Evolutionary conservation across 2,888 invertebrate genomes (phyloP), one percentile per base, ranked within the genome.

Genomic region (Ormyrus rosae): DNA sequence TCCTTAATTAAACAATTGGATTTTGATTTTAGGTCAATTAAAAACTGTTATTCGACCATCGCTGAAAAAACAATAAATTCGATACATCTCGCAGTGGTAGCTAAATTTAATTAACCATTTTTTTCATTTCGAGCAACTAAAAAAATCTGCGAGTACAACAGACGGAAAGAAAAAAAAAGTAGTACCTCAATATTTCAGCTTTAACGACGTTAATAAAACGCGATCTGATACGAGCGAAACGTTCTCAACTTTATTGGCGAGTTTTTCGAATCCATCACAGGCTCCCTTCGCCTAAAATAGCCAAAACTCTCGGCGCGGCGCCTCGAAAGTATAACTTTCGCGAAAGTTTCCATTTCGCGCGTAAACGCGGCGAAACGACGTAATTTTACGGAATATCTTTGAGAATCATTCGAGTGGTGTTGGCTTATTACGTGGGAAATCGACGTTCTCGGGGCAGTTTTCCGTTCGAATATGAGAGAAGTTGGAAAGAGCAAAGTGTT

Each of bases 391-490:
- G 63, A 63, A 64, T 53, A 72, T 72, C 63, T 72, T 72, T 53
- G 13, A 11, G 61, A 19, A 58, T 69, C 58, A 46, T 58, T 69
- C 48, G 69, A 46, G 65, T 10, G n/a, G 10, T 8, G 53, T 64
- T 50, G 11, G 11, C 71, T 72, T 72, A 72, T 72, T 72, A 72
- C 72, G 72, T 72, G 72, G 53, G 34, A 19, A 72, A 72, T 72
- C 51, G 72, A 61, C 60, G 11, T 34, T 34, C 34, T 34, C 34
- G 34, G 34, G 34, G 34, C 71, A 45, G 46, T 55, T 63, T 7
- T 5, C n/a, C 34, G 6, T 19, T 9, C 61, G 51, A 61, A 61
- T 51, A 71, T 61, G 51, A 34, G 45, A 19, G 45, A 68, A 68
- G 55, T 68, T 55, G 13, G 48, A 34, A 34, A 4, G 63, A 34